Conservation (phyloP, 2,797 vertebrate genomes). For the Halcyon badia region DNA sequence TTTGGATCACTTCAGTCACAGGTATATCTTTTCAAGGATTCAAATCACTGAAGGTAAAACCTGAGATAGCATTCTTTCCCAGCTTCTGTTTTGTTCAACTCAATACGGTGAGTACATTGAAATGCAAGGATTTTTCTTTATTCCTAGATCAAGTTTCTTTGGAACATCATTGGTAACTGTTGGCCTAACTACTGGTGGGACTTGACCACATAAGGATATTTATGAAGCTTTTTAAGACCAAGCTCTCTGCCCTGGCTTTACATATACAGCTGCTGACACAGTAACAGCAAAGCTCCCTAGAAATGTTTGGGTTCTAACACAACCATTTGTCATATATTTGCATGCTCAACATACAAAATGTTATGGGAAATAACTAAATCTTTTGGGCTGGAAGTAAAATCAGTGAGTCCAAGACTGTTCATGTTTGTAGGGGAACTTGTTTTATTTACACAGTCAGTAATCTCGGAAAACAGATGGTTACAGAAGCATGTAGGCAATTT, state of each 20-base stretch:
- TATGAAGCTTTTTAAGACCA: not conserved
- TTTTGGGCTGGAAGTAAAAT: not conserved
- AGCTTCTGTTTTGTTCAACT: not conserved
- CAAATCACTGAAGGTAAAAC: slow-evolving; percentile 30
- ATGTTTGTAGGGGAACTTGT: not conserved
- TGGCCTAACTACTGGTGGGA: not conserved
- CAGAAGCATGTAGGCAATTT: not conserved
- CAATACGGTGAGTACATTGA: not conserved
- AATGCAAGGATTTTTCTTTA: fast-evolving
- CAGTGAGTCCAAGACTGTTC: not conserved
- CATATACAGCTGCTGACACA: not conserved
- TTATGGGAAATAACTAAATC: not conserved
- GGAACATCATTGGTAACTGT: not conserved
- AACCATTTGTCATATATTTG: not conserved
- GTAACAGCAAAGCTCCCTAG: not conserved
- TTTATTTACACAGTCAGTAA: not conserved
- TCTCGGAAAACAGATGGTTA: not conserved
- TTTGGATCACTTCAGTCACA: slow-evolving; percentile 21
- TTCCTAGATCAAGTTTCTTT: not conserved
- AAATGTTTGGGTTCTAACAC: not conserved
- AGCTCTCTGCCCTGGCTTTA: not conserved
- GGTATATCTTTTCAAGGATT: slow-evolving; percentile 36
- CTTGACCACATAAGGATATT: not conserved
- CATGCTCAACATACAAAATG: not conserved
- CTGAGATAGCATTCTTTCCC: not conserved